These are phyloP conservation scores for Galerucella pusilla DNA, from an alignment of 2,888 invertebrate genomes.

Conservation along the genomic window DNA sequence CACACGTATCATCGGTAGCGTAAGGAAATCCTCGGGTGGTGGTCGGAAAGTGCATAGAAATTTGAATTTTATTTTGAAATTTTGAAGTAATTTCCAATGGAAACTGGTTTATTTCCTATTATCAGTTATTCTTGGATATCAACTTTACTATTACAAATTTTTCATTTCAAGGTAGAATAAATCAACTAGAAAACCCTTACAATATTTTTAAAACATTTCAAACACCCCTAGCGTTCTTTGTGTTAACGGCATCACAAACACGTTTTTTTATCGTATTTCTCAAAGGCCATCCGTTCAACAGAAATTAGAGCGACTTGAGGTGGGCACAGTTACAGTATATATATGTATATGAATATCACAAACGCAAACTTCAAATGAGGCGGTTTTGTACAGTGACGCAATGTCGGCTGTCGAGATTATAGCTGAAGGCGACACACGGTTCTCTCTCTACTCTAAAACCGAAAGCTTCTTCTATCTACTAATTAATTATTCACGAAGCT, in stretches of 20 bases:
- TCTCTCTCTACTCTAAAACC: background rate
- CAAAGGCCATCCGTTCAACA: conserved; percentile 16
- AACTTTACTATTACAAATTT: too few species aligned
- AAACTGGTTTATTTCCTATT: too few species aligned
- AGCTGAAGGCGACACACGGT: conserved; percentile 18
- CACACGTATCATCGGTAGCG: too few species aligned
- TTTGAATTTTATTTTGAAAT: too few species aligned
- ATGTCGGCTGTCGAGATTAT: conserved; percentile 15
- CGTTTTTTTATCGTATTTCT: background rate
- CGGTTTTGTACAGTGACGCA: conserved; percentile 11
- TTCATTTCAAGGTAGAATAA: too few species aligned
- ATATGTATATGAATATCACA: background rate
- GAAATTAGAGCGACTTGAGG: conserved; percentile 14
- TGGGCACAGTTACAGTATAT: background rate
- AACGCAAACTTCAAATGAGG: conserved; percentile 14
- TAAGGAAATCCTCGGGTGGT: too few species aligned
- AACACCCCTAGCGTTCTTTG: conserved; percentile 6
- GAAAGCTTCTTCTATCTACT: conserved; percentile 8
- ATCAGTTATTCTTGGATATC: too few species aligned
- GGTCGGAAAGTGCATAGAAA: too few species aligned
- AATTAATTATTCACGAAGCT: conserved; percentile 14
- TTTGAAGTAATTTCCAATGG: too few species aligned
- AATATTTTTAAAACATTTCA: too few species aligned
- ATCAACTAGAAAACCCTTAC: too few species aligned
- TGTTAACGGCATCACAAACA: conserved; percentile 17